Base-by-base conservation (phyloP, 2,888 invertebrate species). In the Panopea generosa region DNA sequence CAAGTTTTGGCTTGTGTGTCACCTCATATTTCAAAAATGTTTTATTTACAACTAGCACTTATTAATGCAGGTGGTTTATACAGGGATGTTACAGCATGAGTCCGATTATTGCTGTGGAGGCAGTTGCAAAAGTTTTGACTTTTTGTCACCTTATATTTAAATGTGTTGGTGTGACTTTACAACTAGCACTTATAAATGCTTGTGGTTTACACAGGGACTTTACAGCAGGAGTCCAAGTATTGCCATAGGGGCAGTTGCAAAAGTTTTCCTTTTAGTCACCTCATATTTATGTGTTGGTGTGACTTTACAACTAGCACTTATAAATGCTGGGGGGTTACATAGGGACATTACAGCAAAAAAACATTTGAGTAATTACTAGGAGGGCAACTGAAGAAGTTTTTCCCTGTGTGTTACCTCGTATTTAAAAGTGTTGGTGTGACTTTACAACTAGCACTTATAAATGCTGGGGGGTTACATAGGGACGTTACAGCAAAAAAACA, bases 401-500 rank as follows among this genome's bases (percentile, higher is more conserved):
- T n/a, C n/a, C n/a, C n/a, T n/a, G n/a, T n/a, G 49, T 43, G 24
- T 55, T 67, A 71, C 79, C 72, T 62, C 18, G 75, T 75, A 79
- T 79, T 69, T 50, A 22, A n/a, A n/a, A 60, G 79, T 74, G 79
- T 71, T 50, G 52, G 79, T 74, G 63, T 22, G 45, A 24, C 38
- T 20, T n/a, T 11, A 4, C 47, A 53, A 81, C 76, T 81, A 84
- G 84, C 84, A 84, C 83, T 84, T 81, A 79, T 60, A n/a, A n/a
- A 33, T 33, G 33, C 33, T 7, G 4, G 33, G 33, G 33, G 33
- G n/a, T n/a, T n/a, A n/a, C n/a, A n/a, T n/a, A 11, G 33, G 4
- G 33, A 33, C 11, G 33, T 11, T 7, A 33, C 6, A 11, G 33
- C 6, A 33, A 11, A 33, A 33, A 4, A 7, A 33, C 33, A 33